These are phyloP conservation scores for Galeopterus variegatus DNA, from an alignment of 2,113 vertebrate species.

Conservation along the genomic window DNA sequence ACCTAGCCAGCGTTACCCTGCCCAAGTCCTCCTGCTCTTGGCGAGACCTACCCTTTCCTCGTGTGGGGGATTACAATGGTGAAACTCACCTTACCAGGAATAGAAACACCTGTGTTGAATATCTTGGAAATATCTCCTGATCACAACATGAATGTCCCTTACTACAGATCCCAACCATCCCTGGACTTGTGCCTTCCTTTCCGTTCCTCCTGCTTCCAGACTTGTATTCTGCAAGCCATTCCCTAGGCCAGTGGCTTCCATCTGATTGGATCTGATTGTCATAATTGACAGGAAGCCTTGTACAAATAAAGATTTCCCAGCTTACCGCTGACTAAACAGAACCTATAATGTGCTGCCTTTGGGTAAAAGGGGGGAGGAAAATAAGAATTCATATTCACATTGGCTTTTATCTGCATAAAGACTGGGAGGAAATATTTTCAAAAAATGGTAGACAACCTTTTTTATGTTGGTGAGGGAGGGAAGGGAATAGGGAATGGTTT, in stretches of 20 bases:
- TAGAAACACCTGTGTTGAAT: not conserved
- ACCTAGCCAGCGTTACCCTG: fast-evolving
- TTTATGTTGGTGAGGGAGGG: not conserved
- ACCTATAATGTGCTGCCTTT: not conserved
- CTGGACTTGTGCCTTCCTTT: not conserved
- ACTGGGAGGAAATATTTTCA: not conserved
- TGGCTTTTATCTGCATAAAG: not conserved
- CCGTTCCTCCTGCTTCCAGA: not conserved
- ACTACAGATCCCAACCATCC: not conserved
- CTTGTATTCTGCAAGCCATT: fast-evolving
- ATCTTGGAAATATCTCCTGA: not conserved
- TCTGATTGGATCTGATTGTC: not conserved
- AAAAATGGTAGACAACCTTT: not conserved
- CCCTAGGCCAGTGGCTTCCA: not conserved
- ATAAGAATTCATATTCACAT: not conserved
- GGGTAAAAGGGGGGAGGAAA: not conserved
- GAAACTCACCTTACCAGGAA: not conserved
- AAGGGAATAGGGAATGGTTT: not conserved
- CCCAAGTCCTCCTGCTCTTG: not conserved
- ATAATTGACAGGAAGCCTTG: not conserved
- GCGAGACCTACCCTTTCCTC: not conserved
- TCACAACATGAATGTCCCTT: not conserved
- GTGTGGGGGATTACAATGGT: not conserved
- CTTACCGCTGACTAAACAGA: not conserved
- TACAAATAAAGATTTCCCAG: not conserved